phyloP scores from a whole-genome alignment of 92 coral and sea anemone genomes.

The Virgularia gustaviana region DNA sequence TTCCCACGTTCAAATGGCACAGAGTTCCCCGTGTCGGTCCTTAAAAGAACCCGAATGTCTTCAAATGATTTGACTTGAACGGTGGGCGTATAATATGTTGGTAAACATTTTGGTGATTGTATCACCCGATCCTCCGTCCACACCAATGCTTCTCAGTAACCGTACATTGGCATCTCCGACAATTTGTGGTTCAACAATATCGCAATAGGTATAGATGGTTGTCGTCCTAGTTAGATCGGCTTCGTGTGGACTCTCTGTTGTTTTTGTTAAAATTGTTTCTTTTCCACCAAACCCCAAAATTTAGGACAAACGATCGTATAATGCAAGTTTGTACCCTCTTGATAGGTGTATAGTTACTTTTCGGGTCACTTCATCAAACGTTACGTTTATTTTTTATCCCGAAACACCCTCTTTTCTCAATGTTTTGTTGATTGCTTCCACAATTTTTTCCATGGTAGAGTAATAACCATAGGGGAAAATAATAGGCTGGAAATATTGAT shows the following conservation, averaged over 20 bases:
- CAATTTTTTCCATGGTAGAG: conserved; percentile 20
- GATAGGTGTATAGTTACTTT: too few relatives aligned
- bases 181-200: too few relatives aligned
- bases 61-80: too few relatives aligned
- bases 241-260: conserved; percentile 16
- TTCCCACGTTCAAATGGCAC: too few relatives aligned
- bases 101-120: conserved; percentile 44
- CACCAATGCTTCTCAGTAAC: conserved; percentile 38
- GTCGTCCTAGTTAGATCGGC: conserved; percentile 29
- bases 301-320: not conserved
- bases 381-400: not conserved
- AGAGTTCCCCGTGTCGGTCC: too few relatives aligned
- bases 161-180: too few relatives aligned
- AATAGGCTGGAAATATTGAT: not conserved
- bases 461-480: conserved; percentile 33
- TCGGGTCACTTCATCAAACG: too few relatives aligned
- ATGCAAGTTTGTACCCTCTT: too few relatives aligned
- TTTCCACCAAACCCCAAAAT: conserved; percentile 35
- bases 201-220: conserved; percentile 42
- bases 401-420: not conserved
- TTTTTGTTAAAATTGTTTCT: not conserved
- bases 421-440: conserved; percentile 22
- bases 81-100: too few relatives aligned
- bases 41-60: too few relatives aligned
- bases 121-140: conserved; percentile 43